A percentile compares a stretch with the other conserved stretches of the same genome.
Conservation (phyloP, 2,888 invertebrate genomes). For the Rosalia funebris region DNA sequence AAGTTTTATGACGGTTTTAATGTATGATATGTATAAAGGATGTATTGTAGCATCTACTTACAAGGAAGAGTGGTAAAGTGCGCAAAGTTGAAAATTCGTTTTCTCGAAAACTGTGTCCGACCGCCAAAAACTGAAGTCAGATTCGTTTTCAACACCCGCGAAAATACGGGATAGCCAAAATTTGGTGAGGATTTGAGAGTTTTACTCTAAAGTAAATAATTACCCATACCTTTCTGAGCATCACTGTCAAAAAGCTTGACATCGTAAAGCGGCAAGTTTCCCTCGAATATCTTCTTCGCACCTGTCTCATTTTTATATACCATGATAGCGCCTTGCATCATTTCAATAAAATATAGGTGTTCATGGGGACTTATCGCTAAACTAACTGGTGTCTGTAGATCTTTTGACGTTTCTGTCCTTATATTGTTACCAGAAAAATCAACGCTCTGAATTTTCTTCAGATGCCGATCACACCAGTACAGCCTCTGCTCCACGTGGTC, state of each 20-base stretch:
- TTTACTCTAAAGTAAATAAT: no score
- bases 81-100: no score
- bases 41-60: no score
- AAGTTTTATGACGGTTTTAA: no score
- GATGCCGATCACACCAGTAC: conserved; percentile 79
- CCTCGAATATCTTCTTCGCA: conserved; percentile 66
- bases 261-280: conserved; percentile 74
- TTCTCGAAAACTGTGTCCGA: no score
- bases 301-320: conserved; percentile 63
- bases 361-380: conserved; percentile 62
- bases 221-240: conserved; percentile 67
- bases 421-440: conserved; percentile 68
- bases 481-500: conserved; percentile 68
- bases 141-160: no score
- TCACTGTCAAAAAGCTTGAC: conserved; percentile 74
- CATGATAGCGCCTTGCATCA: conserved; percentile 71
- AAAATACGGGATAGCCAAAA: no score
- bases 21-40: no score
- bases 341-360: conserved; percentile 77
- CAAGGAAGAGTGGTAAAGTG: no score
- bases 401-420: conserved; percentile 64
- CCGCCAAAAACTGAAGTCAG: no score
- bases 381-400: conserved; percentile 65
- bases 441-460: conserved; percentile 75
- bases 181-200: no score